These are phyloP conservation scores for Nasonovia ribisnigri DNA, from an alignment of 2,888 invertebrate genomes.

Conservation along the genomic window DNA sequence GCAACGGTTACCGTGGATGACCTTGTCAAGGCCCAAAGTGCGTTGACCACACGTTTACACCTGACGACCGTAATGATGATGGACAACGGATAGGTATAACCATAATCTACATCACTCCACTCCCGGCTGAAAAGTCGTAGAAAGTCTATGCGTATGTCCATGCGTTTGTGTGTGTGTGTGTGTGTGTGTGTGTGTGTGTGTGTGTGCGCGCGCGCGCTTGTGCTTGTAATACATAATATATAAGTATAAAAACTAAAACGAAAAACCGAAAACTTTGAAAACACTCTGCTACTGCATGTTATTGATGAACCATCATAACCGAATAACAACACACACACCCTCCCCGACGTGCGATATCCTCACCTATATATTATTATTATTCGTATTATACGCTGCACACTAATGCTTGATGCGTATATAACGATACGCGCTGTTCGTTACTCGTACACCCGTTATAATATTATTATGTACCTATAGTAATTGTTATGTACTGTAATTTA, in stretches of 20 bases:
- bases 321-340: not conserved
- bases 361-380: not conserved
- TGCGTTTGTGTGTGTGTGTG: too few relatives aligned
- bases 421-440: not conserved
- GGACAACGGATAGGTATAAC: constrained; percentile 45
- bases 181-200: too few relatives aligned
- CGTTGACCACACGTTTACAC: constrained; percentile 60
- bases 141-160: not conserved
- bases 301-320: not conserved
- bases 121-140: constrained; percentile 6
- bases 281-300: not conserved
- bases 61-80: constrained; percentile 53
- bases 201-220: too few relatives aligned
- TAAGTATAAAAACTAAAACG: not conserved
- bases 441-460: not conserved
- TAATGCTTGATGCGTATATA: not conserved
- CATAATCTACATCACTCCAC: constrained; percentile 45
- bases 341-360: not conserved
- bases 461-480: not conserved
- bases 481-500: not conserved
- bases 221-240: not conserved
- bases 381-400: not conserved
- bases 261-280: not conserved
- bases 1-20: constrained; percentile 40
- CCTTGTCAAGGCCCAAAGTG: constrained; percentile 64